Base-by-base conservation (phyloP, 2,888 invertebrate genomes). In the Prosopocoilus inquinatus region DNA sequence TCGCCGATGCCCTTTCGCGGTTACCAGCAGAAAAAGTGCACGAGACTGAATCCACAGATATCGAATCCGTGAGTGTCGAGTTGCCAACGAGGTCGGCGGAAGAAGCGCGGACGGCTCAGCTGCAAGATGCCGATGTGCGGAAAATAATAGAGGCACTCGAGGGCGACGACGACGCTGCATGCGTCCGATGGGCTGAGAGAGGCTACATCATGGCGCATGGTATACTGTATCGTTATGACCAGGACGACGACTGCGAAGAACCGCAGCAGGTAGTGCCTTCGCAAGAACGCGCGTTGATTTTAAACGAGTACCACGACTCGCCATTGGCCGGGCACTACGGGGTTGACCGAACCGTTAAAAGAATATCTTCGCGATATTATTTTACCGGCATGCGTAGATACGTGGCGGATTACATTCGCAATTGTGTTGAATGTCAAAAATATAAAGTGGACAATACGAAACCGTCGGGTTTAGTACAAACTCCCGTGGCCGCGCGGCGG, bases 381-480 rank as follows among this genome's bases (percentile, higher is more conserved):
- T n/a, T n/a, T n/a, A n/a, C n/a, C n/a, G n/a, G n/a, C n/a, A n/a
- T n/a, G n/a, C n/a, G n/a, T n/a, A n/a, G 51, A 1, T 61, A 65
- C 3, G 57, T 73, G 3, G 46, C 36, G 8, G 53, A 57, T 0
- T 68, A 74, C 45, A 53, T 71, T 0, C 60, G 60, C 13, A 53
- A 59, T 0, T 73, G 72, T 34, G 9, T 61, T 0, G 50, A 63
- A 9, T 75, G 70, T 50, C 71, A 72, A 48, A 20, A 62, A 3
- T 72, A 71, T 44, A 73, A 72, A 55, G 58, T 64, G 1, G 55
- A 33, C 0, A 73, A 74, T 36, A 47, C 60, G 4, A 73, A 72
- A 46, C 73, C n/a, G n/a, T n/a, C n/a, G n/a, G n/a, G n/a, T n/a
- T n/a, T n/a, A n/a, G n/a, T n/a, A n/a, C n/a, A n/a, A 20, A 72